phyloP scores from a whole-genome alignment of 2,113 vertebrate genomes.

The Lagopus leucura region DNA sequence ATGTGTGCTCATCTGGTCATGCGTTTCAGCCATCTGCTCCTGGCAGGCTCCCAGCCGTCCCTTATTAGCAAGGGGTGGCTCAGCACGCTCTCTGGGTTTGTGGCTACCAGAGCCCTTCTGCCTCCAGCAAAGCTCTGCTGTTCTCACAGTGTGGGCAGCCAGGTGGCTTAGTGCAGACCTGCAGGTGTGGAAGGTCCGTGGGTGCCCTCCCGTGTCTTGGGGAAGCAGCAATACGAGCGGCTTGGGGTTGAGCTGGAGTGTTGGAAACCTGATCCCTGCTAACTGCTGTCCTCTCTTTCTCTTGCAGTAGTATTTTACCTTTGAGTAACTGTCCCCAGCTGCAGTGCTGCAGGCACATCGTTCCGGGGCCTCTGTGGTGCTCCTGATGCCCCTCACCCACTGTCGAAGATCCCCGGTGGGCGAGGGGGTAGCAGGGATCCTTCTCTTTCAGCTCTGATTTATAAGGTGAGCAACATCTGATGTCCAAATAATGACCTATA shows the following conservation, averaged over 20 bases:
- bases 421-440: slow-evolving; percentile 99
- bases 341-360: slow-evolving; percentile 90
- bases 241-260: background rate
- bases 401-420: slow-evolving; percentile 99
- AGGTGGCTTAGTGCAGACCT: background rate
- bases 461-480: slow-evolving; percentile 83
- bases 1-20: slow-evolving; percentile 49
- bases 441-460: slow-evolving; percentile 91
- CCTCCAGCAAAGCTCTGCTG: background rate
- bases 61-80: slow-evolving; percentile 49
- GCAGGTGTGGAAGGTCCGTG: fast-evolving
- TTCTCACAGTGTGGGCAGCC: background rate
- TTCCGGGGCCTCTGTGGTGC: slow-evolving; percentile 99
- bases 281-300: background rate
- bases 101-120: background rate
- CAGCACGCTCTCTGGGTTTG: background rate
- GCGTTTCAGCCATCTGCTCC: slow-evolving; percentile 22
- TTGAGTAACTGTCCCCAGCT: slow-evolving; percentile 86
- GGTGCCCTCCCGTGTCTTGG: background rate
- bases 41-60: slow-evolving; percentile 44
- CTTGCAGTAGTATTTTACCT: slow-evolving; percentile 89
- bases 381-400: slow-evolving; percentile 99
- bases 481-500: background rate
- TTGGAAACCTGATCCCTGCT: background rate
- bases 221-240: fast-evolving